Evolutionary conservation across 2,888 invertebrate genomes (phyloP).

Genomic region (Hemithea aestivaria): DNA sequence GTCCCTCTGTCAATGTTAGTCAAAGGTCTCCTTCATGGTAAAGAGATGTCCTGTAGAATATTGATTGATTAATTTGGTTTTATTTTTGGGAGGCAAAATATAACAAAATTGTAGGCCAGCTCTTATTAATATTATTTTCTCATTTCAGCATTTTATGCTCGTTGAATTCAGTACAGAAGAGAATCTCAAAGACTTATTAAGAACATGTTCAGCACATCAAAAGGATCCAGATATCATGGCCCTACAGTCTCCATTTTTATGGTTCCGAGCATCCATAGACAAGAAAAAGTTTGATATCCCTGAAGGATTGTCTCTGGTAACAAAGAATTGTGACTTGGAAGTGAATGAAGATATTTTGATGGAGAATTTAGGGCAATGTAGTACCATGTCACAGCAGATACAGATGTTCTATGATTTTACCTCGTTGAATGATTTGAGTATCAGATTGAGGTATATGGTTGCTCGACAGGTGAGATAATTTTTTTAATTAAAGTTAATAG

Average conservation of each 20-base stretch:
- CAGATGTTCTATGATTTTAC: conserved; percentile 79
- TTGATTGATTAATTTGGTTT: too few relatives aligned
- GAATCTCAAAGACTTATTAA: conserved; percentile 77
- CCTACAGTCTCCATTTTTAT: conserved; percentile 84
- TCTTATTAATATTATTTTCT: conserved; percentile 3
- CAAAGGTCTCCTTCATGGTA: too few relatives aligned
- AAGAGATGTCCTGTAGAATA: too few relatives aligned
- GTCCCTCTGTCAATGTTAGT: too few relatives aligned
- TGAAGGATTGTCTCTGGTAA: conserved; percentile 27
- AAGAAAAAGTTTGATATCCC: conserved; percentile 36
- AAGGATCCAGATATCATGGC: conserved; percentile 80
- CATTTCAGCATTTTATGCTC: conserved; percentile 84
- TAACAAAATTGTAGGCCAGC: too few relatives aligned
- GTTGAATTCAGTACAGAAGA: conserved; percentile 82
- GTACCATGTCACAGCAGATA: conserved; percentile 84
- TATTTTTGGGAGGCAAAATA: too few relatives aligned
- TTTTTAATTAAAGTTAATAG: neutral
- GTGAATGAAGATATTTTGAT: conserved; percentile 64
- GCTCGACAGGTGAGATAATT: conserved; percentile 78
- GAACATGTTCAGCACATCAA: conserved; percentile 75
- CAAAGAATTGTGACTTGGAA: conserved; percentile 67
- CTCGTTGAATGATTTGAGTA: conserved; percentile 85
- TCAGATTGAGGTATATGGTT: conserved; percentile 86
- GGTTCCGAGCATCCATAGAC: conserved; percentile 80
- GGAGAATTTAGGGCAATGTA: conserved; percentile 64